Conservation (phyloP, 2,888 invertebrate genomes). For the Drosophila prolongata region DNA sequence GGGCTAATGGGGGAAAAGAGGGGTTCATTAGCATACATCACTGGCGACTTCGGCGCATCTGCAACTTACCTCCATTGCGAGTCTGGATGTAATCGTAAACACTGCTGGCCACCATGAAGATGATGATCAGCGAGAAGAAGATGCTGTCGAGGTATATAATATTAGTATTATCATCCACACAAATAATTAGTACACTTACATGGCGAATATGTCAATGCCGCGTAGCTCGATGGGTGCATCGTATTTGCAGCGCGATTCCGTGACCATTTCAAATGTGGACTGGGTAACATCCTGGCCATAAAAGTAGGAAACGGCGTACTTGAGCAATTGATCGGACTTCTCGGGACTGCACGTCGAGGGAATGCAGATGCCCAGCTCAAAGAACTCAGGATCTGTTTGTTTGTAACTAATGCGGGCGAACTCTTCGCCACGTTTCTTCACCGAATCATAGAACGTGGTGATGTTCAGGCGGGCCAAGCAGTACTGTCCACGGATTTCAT, state of each 20-base stretch:
- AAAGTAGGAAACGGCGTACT: conserved; percentile 55
- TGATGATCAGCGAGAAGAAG: conserved; percentile 77
- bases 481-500: conserved; percentile 83
- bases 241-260: conserved; percentile 72
- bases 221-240: conserved; percentile 75
- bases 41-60: rapidly evolving
- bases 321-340: conserved; percentile 67
- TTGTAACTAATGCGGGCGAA: conserved; percentile 74
- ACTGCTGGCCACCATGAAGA: conserved; percentile 78
- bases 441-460: conserved; percentile 59
- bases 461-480: conserved; percentile 82
- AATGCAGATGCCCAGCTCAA: conserved; percentile 83
- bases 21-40: not conserved
- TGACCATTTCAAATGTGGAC: conserved; percentile 51
- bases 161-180: not conserved
- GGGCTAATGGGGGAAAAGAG: conserved; percentile 49
- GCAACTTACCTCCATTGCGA: conserved; percentile 73
- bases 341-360: conserved; percentile 80
- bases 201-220: conserved; percentile 81
- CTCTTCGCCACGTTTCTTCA: conserved; percentile 62
- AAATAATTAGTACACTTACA: conserved; percentile 70
- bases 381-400: conserved; percentile 68
- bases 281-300: conserved; percentile 48
- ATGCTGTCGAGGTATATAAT: conserved; percentile 49
- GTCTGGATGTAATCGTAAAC: conserved; percentile 80